phyloP scores from a whole-genome alignment of 2,113 vertebrate species.

The Apus apus region DNA sequence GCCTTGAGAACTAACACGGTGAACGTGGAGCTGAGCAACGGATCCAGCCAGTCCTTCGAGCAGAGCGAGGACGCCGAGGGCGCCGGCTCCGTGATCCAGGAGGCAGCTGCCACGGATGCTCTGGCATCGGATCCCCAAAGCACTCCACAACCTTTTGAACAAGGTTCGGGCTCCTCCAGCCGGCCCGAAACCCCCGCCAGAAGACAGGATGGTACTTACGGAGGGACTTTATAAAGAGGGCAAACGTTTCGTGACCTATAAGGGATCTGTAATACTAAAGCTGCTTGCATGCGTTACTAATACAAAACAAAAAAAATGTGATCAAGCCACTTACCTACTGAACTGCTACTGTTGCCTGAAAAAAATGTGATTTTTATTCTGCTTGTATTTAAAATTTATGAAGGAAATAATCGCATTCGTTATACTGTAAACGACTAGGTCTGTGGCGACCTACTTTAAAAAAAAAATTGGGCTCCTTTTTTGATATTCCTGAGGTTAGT shows the following conservation, averaged over 20 bases:
- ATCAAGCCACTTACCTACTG: conserved; percentile 83
- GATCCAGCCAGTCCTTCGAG: conserved; percentile 77
- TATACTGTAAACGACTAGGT: conserved; percentile 79
- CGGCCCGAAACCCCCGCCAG: conserved; percentile 77
- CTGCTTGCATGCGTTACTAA: conserved; percentile 88
- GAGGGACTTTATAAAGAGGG: conserved; percentile 78
- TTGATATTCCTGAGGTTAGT: conserved; percentile 64
- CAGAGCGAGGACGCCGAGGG: conserved; percentile 75
- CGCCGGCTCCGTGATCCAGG: conserved; percentile 77
- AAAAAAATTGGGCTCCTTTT: conserved; percentile 62
- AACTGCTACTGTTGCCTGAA: conserved; percentile 86
- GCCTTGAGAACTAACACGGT: conserved; percentile 87
- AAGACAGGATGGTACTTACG: conserved; percentile 74
- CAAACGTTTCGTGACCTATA: conserved; percentile 1
- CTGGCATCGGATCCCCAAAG: conserved; percentile 72
- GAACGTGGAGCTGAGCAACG: conserved; percentile 78
- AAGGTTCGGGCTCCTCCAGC: conserved; percentile 73
- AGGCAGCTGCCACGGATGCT: conserved; percentile 75
- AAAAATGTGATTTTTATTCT: conserved; percentile 85
- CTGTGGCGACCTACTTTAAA: conserved; percentile 58
- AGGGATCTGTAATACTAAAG: conserved; percentile 77
- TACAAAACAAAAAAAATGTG: conserved; percentile 76
- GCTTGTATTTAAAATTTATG: conserved; percentile 82
- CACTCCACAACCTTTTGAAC: conserved; percentile 76
- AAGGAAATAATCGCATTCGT: conserved; percentile 80